Conservation (phyloP, 2,888 invertebrate genomes). For the Zele albiditarsus region DNA sequence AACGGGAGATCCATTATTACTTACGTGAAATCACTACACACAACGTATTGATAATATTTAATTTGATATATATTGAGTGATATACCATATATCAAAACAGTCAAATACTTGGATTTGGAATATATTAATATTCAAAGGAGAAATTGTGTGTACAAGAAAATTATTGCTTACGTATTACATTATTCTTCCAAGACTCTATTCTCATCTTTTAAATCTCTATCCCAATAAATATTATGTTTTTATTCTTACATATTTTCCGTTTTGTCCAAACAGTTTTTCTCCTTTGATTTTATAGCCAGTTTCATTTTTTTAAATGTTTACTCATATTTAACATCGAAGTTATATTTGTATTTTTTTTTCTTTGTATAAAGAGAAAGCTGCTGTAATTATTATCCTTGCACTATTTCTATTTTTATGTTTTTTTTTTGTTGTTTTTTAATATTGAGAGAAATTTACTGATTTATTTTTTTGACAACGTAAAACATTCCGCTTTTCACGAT, state of each 20-base stretch:
- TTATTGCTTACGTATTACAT: constrained; percentile 22
- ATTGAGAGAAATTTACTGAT: not conserved
- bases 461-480: not conserved
- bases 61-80: constrained; percentile 30
- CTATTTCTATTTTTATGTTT: not conserved
- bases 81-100: constrained; percentile 35
- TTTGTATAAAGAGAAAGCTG: not conserved
- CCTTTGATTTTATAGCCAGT: not conserved
- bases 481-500: not conserved
- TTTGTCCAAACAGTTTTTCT: not conserved
- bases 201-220: not conserved
- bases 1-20: constrained; percentile 23
- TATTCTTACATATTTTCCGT: not conserved
- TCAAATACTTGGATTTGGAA: constrained; percentile 12
- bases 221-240: not conserved
- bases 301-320: not conserved
- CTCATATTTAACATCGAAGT: not conserved
- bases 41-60: constrained; percentile 41
- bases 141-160: constrained; percentile 17
- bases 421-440: not conserved
- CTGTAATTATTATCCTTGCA: not conserved
- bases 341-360: not conserved
- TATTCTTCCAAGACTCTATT: constrained; percentile 8
- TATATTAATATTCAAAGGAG: constrained; percentile 1
- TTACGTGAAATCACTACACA: constrained; percentile 44